A percentile compares a stretch with the other conserved stretches of the same genome.
Evolutionary conservation across 1,140 invertebrate species (phyloP).

Genomic region (Drosophila chauvacae): DNA sequence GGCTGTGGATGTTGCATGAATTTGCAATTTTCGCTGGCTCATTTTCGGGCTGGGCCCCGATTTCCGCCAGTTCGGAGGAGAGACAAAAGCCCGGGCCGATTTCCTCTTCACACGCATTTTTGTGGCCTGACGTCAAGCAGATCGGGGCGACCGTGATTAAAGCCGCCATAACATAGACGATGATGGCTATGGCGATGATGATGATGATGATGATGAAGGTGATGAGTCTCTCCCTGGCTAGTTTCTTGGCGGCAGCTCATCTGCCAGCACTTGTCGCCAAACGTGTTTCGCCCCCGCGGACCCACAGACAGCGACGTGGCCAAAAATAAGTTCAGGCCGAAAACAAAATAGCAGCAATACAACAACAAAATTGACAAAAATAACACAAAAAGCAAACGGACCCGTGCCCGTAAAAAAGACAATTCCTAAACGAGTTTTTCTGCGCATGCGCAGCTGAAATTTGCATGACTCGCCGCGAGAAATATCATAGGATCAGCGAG

Average conservation of each 20-base stretch:
- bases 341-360: neutral
- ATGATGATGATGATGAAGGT: conserved; percentile 4
- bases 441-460: conserved; percentile 49
- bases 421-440: conserved; percentile 46
- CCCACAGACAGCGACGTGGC: conserved; percentile 19
- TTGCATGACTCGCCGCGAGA: conserved; percentile 33
- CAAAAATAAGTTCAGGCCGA: conserved; percentile 46
- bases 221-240: conserved; percentile 28
- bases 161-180: conserved; percentile 2
- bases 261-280: conserved; percentile 64
- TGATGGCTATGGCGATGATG: neutral
- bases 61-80: conserved; percentile 48
- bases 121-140: conserved; percentile 54
- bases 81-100: conserved; percentile 19
- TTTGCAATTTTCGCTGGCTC: conserved; percentile 21
- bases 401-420: neutral
- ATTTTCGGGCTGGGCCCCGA: conserved; percentile 35
- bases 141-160: conserved; percentile 4
- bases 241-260: conserved; percentile 22
- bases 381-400: conserved; percentile 12
- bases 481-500: conserved; percentile 25
- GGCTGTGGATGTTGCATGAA: conserved; percentile 28
- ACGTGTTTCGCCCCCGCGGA: conserved; percentile 64
- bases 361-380: conserved; percentile 22
- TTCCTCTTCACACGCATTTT: conserved; percentile 55